phyloP scores from a whole-genome alignment of 2,888 invertebrate species.

The Coleophora flavipennella region DNA sequence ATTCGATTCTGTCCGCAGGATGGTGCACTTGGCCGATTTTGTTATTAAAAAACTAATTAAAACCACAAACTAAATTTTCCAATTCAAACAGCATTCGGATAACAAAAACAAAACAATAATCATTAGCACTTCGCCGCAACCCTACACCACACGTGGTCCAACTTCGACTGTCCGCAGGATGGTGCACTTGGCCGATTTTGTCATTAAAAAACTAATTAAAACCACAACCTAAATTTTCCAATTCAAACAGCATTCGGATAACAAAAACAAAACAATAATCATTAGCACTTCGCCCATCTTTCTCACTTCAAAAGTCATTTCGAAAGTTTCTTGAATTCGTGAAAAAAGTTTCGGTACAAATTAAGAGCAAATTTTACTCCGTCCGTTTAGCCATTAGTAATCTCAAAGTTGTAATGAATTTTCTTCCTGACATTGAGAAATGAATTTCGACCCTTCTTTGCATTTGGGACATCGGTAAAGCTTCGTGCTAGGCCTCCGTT shows the following conservation, averaged over 20 bases:
- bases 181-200: too few species aligned
- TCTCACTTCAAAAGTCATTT: slow-evolving; percentile 65
- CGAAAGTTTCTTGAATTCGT: slow-evolving; percentile 57
- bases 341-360: slow-evolving; percentile 68
- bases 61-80: background rate
- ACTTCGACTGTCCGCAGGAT: too few species aligned
- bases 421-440: slow-evolving; percentile 71
- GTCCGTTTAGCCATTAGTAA: slow-evolving; percentile 71
- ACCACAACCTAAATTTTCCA: background rate
- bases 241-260: slow-evolving; percentile 14
- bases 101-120: slow-evolving; percentile 52
- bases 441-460: slow-evolving; percentile 57
- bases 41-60: too few species aligned
- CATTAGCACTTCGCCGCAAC: slow-evolving; percentile 61
- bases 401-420: slow-evolving; percentile 73
- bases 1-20: too few species aligned
- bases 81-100: slow-evolving; percentile 12
- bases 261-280: slow-evolving; percentile 54
- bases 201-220: too few species aligned
- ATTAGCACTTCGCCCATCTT: slow-evolving; percentile 61
- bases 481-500: slow-evolving; percentile 33
- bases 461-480: slow-evolving; percentile 42
- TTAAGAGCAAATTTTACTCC: slow-evolving; percentile 70
- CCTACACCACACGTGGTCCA: too few species aligned
- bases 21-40: too few species aligned